Conservation (phyloP, 2,113 vertebrate species). For the Trematocara stigmaticum region DNA sequence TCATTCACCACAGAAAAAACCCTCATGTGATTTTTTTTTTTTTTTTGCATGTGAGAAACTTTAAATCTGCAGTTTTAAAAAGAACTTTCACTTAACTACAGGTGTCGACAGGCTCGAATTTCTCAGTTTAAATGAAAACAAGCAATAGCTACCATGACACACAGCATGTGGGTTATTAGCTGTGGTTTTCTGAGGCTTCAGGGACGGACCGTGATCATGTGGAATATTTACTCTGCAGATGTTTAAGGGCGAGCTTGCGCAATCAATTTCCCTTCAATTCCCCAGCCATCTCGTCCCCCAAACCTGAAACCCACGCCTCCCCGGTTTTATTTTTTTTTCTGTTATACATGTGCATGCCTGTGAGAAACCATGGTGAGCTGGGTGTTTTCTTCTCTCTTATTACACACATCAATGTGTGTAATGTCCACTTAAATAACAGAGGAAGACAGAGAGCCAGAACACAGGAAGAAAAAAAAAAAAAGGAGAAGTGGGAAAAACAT, state of each 20-base stretch:
- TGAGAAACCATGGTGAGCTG: slow-evolving; percentile 53
- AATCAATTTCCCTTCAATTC: slow-evolving; percentile 67
- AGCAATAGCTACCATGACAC: background rate
- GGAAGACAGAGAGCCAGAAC: background rate
- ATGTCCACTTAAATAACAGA: slow-evolving; percentile 29
- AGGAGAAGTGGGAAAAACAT: slow-evolving; percentile 37
- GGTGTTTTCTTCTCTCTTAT: slow-evolving; percentile 52
- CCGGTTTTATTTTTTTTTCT: background rate
- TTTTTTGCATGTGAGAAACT: slow-evolving; percentile 1
- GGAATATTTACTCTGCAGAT: slow-evolving; percentile 65
- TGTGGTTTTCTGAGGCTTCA: background rate
- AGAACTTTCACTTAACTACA: background rate
- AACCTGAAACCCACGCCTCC: background rate
- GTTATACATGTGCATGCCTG: slow-evolving; percentile 59
- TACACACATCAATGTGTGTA: slow-evolving; percentile 44
- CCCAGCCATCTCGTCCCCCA: slow-evolving; percentile 22
- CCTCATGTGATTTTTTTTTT: slow-evolving; percentile 3
- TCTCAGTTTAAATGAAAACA: background rate
- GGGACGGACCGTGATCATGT: slow-evolving; percentile 25
- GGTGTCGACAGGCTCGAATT: background rate
- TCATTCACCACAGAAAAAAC: slow-evolving; percentile 50
- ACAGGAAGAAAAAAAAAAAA: background rate
- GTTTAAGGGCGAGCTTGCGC: slow-evolving; percentile 64
- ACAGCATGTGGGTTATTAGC: background rate
- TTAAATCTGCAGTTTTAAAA: slow-evolving; percentile 18